phyloP scores from a whole-genome alignment of 2,888 invertebrate genomes.

The Idaea aversata region DNA sequence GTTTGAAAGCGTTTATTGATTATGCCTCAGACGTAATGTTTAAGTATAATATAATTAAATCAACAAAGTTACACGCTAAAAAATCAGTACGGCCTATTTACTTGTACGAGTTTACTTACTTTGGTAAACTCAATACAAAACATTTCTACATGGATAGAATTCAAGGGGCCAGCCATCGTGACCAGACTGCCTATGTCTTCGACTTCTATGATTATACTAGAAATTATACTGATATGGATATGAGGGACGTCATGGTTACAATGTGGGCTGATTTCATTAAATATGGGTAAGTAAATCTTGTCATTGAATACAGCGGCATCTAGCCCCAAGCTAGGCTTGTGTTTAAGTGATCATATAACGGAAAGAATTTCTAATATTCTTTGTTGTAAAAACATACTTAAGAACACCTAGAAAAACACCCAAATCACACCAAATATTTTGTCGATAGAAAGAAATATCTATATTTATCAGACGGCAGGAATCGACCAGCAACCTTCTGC shows the following conservation, averaged over 20 bases:
- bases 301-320: too few relatives aligned
- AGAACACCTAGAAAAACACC: too few relatives aligned
- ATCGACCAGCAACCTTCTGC: too few relatives aligned
- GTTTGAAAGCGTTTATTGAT: constrained; percentile 54
- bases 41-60: constrained; percentile 62
- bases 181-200: constrained; percentile 63
- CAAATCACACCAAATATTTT: too few relatives aligned
- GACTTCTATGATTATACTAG: constrained; percentile 61
- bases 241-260: constrained; percentile 57
- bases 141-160: constrained; percentile 60
- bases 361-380: too few relatives aligned
- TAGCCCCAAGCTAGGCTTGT: too few relatives aligned
- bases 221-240: constrained; percentile 54
- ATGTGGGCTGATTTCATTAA: constrained; percentile 72
- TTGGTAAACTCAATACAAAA: constrained; percentile 58
- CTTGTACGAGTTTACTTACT: constrained; percentile 66
- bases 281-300: constrained; percentile 53
- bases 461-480: too few relatives aligned
- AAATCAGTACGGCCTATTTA: constrained; percentile 47
- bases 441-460: too few relatives aligned
- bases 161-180: constrained; percentile 68
- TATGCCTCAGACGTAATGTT: constrained; percentile 73
- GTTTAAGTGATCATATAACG: too few relatives aligned
- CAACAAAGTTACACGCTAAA: constrained; percentile 54
- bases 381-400: too few relatives aligned